Evolutionary conservation across 64 coral and sea anemone species (phyloP), one percentile per base, ranked within the genome.

Genomic region (Pocillopora verrucosa): DNA sequence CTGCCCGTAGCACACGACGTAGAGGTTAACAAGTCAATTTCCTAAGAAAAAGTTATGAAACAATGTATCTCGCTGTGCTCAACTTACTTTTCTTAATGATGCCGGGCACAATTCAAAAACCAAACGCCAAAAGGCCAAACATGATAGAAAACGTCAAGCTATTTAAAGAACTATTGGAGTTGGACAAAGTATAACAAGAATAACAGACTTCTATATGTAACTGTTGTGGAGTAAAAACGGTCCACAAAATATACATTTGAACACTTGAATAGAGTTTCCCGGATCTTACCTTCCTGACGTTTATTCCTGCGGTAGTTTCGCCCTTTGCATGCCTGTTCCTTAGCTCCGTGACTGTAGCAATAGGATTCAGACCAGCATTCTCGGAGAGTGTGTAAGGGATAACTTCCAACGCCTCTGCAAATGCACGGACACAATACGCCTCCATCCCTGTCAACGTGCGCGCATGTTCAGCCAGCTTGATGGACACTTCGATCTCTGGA

Each of bases 301-400:
- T 99, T 67, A 99, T 99, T 19, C 97, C 97, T 72, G 97, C 94
- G 13, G 87, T 88, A 16, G 86, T 93, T 75, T 99, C 97, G 22
- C 94, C 91, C 73, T 95, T 88, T 16, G 97, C 88, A 87, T 99
- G 97, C 78, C 85, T 99, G 80, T 99, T 99, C n/a, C 97, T 70
- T 51, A 99, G 34, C 58, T 99, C 97, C 37, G 97, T 99, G 16
- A 99, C 97, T 37, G 97, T 99, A 12, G 97, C 91, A 56, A 98
- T 98, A 16, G 96, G 92, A 63, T 98, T 98, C 30, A 98, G 88
- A 13, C 96, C 96, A 26, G 96, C 96, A 89, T 98, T 98, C 69
- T 98, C 96, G 11, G 96, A 90, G 30, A 98, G 78, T 2, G 96
- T 98, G 88, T 98, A 98, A 19, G 96, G 96, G 57, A 98, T 92